These are phyloP conservation scores for Canis aureus DNA, from an alignment of 2,113 vertebrate species.

Conservation along the genomic window DNA sequence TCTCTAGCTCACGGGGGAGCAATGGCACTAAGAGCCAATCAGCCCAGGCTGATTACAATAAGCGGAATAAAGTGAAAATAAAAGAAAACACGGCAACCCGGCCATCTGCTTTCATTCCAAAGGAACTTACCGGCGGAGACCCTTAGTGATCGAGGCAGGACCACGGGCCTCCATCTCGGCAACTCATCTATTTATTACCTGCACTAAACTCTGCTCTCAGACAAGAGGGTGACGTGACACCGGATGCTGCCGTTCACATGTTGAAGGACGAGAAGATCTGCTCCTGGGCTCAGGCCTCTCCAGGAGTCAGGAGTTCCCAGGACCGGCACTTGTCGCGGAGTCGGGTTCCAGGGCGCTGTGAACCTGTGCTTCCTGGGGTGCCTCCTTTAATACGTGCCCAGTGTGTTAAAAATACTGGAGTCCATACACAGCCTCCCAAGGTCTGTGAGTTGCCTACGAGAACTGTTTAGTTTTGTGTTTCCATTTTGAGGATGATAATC, in stretches of 20 bases:
- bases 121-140: neutral
- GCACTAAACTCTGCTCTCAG: neutral
- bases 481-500: neutral
- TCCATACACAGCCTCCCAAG: neutral
- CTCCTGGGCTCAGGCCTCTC: neutral
- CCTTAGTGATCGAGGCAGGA: neutral
- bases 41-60: neutral
- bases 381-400: fast-evolving
- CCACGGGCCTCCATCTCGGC: neutral
- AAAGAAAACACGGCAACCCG: neutral
- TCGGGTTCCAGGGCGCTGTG: neutral
- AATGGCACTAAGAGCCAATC: neutral
- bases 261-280: neutral
- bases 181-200: neutral
- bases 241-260: neutral
- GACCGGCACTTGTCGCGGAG: neutral
- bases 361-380: neutral
- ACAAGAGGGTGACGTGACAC: neutral
- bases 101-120: neutral
- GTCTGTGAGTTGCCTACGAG: neutral
- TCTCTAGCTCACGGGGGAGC: neutral
- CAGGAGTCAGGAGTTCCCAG: neutral
- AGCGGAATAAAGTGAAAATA: neutral
- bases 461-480: neutral
- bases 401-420: neutral